phyloP scores from a whole-genome alignment of 1,140 invertebrate species.

The Reticulitermes speratus region DNA sequence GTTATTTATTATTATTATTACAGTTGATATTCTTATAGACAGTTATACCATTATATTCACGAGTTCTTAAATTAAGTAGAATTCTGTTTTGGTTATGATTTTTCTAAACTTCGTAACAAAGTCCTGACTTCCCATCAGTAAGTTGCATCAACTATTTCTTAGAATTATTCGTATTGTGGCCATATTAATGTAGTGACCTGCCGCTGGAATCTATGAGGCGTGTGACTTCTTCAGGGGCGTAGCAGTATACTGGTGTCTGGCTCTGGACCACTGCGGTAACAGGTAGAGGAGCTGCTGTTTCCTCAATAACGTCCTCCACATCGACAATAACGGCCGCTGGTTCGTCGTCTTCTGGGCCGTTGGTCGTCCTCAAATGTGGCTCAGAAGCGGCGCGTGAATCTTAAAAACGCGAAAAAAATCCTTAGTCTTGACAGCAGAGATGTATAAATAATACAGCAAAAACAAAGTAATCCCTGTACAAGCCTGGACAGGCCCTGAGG shows the following conservation, averaged over 20 bases:
- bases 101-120: no score
- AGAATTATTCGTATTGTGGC: no score
- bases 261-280: slow-evolving; percentile 59
- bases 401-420: slow-evolving; percentile 34
- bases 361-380: slow-evolving; percentile 50
- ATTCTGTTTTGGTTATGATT: no score
- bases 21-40: no score
- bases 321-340: slow-evolving; percentile 65
- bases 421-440: no score
- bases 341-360: slow-evolving; percentile 52
- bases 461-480: no score
- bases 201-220: slow-evolving; percentile 43
- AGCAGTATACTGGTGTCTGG: slow-evolving; percentile 57
- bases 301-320: slow-evolving; percentile 64
- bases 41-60: no score
- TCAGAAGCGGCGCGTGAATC: slow-evolving; percentile 43
- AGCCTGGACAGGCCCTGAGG: no score
- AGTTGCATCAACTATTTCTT: no score
- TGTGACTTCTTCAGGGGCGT: slow-evolving; percentile 44
- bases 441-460: neutral
- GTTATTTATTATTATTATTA: no score
- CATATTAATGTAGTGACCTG: slow-evolving; percentile 36
- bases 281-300: slow-evolving; percentile 59
- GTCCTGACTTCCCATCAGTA: no score
- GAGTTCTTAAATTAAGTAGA: no score